phyloP scores from a whole-genome alignment of 2,888 invertebrate species.

The Orchestes rusci region DNA sequence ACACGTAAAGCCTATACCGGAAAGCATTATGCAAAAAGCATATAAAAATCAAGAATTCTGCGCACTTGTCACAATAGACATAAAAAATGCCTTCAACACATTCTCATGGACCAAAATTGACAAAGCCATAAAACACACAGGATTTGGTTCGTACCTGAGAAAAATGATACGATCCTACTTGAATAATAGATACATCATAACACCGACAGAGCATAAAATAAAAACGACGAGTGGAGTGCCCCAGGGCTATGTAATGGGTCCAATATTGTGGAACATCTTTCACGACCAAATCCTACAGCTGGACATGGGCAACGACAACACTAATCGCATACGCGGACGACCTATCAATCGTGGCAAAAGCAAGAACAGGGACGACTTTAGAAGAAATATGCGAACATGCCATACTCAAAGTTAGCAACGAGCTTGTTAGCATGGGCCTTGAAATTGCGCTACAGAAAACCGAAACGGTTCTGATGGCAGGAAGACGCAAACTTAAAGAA shows the following conservation, averaged over 20 bases:
- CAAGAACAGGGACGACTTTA: background rate
- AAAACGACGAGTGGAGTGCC: slow-evolving; percentile 12
- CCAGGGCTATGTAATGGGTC: slow-evolving; percentile 20
- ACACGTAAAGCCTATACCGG: background rate
- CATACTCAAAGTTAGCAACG: too few species aligned
- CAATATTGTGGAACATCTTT: slow-evolving; percentile 18
- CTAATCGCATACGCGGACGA: slow-evolving; percentile 21
- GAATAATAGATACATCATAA: background rate
- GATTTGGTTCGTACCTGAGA: background rate
- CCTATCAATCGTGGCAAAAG: slow-evolving; percentile 6
- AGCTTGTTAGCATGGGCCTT: background rate
- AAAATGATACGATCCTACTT: slow-evolving; percentile 1
- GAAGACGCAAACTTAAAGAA: background rate
- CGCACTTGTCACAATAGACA: slow-evolving; percentile 8
- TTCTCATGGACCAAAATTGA: slow-evolving; percentile 15
- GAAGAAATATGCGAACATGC: too few species aligned
- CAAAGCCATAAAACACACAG: background rate
- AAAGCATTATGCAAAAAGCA: background rate
- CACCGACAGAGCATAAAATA: background rate
- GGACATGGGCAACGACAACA: background rate
- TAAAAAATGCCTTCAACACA: slow-evolving; percentile 20
- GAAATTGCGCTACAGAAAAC: background rate
- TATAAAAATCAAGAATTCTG: background rate
- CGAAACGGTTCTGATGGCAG: background rate
- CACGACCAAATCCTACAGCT: slow-evolving; percentile 12